A percentile compares a stretch with the other conserved stretches of the same genome.
Evolutionary conservation across 37 sponge, comb jelly and placozoan species (phyloP).

Genomic region (Geodia barretti): DNA sequence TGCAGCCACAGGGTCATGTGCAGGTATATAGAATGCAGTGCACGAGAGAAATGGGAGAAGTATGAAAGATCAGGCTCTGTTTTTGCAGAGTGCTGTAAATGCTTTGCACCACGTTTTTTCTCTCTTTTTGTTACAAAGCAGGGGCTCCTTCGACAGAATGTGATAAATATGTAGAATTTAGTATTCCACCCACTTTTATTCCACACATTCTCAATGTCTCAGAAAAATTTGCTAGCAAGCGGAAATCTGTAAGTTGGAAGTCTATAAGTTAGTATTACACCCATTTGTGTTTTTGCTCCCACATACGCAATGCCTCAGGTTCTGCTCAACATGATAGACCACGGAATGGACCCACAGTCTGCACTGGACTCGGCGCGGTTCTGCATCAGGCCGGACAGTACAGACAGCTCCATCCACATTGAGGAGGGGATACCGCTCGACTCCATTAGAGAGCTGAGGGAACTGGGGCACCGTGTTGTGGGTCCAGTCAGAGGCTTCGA

Average conservation of each 20-base stretch:
- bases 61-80: no score
- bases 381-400: constrained; percentile 47
- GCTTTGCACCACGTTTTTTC: not conserved
- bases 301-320: constrained; percentile 42
- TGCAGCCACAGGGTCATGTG: constrained; percentile 94
- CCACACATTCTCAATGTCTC: no score
- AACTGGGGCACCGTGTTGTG: constrained; percentile 58
- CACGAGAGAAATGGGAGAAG: no score
- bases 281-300: no score
- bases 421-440: constrained; percentile 66
- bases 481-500: constrained; percentile 58
- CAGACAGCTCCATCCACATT: constrained; percentile 35
- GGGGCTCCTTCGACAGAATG: not conserved
- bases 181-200: no score
- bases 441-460: constrained; percentile 24
- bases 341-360: constrained; percentile 82
- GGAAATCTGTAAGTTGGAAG: no score
- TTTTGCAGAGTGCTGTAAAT: not conserved
- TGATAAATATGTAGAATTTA: no score
- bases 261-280: no score
- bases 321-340: constrained; percentile 86
- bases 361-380: constrained; percentile 80
- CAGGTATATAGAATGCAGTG: constrained; percentile 67
- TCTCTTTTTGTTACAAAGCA: not conserved
- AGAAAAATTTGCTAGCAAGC: no score